Conservation (phyloP, 2,888 invertebrate species). For the Apomyelois bistriatella region DNA sequence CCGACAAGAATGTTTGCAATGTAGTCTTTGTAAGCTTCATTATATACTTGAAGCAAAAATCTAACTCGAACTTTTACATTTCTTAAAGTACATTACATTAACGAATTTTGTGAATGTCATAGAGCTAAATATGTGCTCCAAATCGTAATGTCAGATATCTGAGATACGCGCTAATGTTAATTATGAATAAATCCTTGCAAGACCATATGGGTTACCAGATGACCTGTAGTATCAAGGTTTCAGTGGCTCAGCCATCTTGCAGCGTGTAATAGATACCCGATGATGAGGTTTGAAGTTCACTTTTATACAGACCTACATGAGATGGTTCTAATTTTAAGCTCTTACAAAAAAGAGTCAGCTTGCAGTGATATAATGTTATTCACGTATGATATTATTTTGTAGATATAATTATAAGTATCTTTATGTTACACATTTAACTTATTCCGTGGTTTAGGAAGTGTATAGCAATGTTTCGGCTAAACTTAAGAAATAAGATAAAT, state of each 20-base stretch:
- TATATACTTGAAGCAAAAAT: not conserved
- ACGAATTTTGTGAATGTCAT: conserved; percentile 34
- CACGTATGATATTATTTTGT: conserved; percentile 56
- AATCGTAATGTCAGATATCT: not conserved
- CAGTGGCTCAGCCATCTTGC: too few relatives aligned
- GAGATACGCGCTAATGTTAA: not conserved
- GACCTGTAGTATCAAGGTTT: too few relatives aligned
- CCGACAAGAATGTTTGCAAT: conserved; percentile 53
- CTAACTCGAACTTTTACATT: conserved; percentile 7
- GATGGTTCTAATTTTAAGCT: conserved; percentile 45
- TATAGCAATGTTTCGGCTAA: conserved; percentile 35
- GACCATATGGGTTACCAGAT: too few relatives aligned
- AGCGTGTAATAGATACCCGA: not conserved
- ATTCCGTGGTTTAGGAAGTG: conserved; percentile 43
- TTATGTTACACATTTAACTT: conserved; percentile 44
- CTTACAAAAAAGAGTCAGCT: conserved; percentile 55
- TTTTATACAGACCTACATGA: conserved; percentile 25
- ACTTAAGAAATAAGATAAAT: conserved; percentile 44
- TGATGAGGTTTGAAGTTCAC: not conserved
- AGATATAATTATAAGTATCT: conserved; percentile 46
- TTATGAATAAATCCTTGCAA: too few relatives aligned
- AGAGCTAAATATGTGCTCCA: not conserved
- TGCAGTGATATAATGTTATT: conserved; percentile 57
- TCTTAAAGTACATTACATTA: conserved; percentile 21
- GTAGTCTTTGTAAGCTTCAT: conserved; percentile 24